These are phyloP conservation scores for Gerris buenoi DNA, from an alignment of 1,140 invertebrate species.

Conservation along the genomic window DNA sequence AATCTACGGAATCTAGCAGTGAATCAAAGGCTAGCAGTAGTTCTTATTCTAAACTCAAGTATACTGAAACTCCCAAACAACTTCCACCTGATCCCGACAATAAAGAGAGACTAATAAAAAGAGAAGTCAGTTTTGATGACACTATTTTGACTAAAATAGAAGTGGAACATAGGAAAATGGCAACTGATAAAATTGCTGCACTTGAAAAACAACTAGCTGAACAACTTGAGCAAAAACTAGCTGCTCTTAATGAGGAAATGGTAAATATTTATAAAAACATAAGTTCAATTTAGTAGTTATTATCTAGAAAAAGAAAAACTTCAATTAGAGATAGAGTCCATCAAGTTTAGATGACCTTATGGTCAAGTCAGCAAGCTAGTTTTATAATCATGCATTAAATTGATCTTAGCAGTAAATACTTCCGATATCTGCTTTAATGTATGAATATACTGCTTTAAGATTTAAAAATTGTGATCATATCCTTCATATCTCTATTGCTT, in stretches of 20 bases:
- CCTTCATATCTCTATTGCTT: no score
- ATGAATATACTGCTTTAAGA: no score
- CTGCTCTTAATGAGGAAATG: slow-evolving; percentile 9
- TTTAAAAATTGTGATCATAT: no score
- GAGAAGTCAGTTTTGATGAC: background rate
- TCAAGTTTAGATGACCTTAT: no score
- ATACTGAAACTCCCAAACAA: background rate
- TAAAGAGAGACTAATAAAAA: background rate
- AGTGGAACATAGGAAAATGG: background rate
- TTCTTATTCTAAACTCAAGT: background rate
- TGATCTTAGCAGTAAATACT: no score
- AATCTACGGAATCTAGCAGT: background rate
- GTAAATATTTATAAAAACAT: no score
- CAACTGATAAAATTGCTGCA: background rate
- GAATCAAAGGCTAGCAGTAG: background rate
- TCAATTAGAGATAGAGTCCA: no score
- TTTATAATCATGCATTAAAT: no score
- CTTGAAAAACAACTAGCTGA: background rate
- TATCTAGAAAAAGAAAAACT: no score
- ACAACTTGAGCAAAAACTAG: slow-evolving; percentile 5
- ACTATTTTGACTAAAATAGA: background rate
- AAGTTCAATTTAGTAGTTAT: no score
- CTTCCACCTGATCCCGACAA: background rate
- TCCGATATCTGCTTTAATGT: no score
- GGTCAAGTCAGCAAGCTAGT: no score